Conservation (phyloP, 2,888 invertebrate species). For the Cyclophora albipunctata region DNA sequence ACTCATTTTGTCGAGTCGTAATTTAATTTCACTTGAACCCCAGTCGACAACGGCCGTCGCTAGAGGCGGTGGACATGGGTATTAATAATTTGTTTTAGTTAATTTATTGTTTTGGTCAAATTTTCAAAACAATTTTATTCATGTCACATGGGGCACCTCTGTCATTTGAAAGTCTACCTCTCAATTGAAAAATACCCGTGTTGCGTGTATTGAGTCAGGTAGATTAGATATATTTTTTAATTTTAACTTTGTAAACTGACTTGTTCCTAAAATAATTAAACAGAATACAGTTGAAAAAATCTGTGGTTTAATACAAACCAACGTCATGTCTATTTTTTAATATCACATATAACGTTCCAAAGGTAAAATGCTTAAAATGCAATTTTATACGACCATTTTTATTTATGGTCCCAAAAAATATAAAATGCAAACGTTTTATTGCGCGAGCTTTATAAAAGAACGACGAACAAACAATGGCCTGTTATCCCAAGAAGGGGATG, state of each 20-base stretch:
- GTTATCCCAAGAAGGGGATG: conserved; percentile 61
- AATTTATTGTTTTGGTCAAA: conserved; percentile 52
- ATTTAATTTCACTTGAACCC: conserved; percentile 71
- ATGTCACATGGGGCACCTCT: too few relatives aligned
- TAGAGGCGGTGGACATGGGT: conserved; percentile 49
- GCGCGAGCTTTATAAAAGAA: conserved; percentile 65
- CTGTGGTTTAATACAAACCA: too few relatives aligned
- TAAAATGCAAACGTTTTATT: conserved; percentile 74
- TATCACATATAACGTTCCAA: conserved; percentile 21
- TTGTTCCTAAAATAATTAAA: too few relatives aligned
- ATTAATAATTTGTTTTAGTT: conserved; percentile 51
- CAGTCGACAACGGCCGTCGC: conserved; percentile 34
- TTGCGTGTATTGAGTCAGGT: too few relatives aligned
- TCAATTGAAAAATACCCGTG: too few relatives aligned
- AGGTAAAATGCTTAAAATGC: conserved; percentile 73
- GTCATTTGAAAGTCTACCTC: too few relatives aligned
- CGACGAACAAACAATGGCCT: conserved; percentile 68
- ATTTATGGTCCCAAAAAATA: conserved; percentile 70
- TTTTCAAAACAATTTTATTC: conserved; percentile 18
- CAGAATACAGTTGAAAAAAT: too few relatives aligned
- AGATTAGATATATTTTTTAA: too few relatives aligned
- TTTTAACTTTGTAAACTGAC: too few relatives aligned
- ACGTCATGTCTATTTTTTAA: neutral
- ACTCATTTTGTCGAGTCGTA: conserved; percentile 74
- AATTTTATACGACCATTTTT: conserved; percentile 67